These are phyloP conservation scores for Lordiphosa andalusiaca DNA, from an alignment of 2,888 invertebrate genomes.

Conservation along the genomic window DNA sequence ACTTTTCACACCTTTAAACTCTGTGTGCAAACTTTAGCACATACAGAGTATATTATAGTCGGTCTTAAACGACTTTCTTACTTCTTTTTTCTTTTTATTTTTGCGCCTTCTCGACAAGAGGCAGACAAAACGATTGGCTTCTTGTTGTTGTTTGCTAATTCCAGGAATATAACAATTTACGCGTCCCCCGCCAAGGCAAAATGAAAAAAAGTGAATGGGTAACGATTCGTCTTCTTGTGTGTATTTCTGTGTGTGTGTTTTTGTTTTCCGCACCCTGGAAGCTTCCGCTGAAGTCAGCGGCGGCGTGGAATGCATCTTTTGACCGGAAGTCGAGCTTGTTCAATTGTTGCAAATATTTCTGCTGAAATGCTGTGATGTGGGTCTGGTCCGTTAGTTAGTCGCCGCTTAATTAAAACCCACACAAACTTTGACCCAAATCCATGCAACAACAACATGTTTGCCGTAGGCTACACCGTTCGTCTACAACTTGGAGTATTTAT, in stretches of 20 bases:
- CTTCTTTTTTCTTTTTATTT: conserved; percentile 14
- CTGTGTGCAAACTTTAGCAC: too few relatives aligned
- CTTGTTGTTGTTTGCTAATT: conserved; percentile 58
- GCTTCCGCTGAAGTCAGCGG: conserved; percentile 57
- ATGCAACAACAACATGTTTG: conserved; percentile 27
- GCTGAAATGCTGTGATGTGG: conserved; percentile 50
- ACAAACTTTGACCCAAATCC: conserved; percentile 70
- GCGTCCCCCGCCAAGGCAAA: conserved; percentile 64
- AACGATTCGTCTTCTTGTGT: conserved; percentile 36
- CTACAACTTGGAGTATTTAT: too few relatives aligned
- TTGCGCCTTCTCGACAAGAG: conserved; percentile 19
- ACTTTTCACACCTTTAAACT: too few relatives aligned
- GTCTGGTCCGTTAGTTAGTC: conserved; percentile 46
- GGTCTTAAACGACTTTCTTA: too few relatives aligned
- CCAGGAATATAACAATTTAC: conserved; percentile 73
- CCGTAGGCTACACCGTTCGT: conserved; percentile 50
- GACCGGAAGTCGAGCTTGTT: conserved; percentile 73
- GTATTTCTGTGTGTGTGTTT: conserved; percentile 40
- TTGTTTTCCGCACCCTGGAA: conserved; percentile 51
- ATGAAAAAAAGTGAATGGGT: conserved; percentile 32
- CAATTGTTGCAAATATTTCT: conserved; percentile 33
- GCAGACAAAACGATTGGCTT: conserved; percentile 37
- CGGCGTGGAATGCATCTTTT: conserved; percentile 50
- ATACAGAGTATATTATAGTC: too few relatives aligned
- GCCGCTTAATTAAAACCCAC: conserved; percentile 65